Evolutionary conservation across 2,113 vertebrate species (phyloP).

Genomic region (Vicugna pacos): DNA sequence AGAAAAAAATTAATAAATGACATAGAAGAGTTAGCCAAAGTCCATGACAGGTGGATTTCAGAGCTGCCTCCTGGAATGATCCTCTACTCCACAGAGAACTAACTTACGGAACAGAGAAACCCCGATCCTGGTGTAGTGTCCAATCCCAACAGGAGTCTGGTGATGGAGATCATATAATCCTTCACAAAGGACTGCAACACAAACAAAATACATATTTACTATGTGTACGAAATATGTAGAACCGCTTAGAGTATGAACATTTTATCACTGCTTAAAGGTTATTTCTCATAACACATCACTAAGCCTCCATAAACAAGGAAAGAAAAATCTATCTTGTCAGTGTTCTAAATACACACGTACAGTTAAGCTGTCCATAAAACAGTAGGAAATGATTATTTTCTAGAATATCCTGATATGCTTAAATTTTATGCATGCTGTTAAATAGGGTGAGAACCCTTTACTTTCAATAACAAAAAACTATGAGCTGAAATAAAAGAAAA

Average conservation of each 20-base stretch:
- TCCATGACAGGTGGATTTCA: conserved; percentile 7
- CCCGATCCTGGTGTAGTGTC: conserved; percentile 92
- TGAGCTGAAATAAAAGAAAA: background rate
- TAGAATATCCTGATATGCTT: background rate
- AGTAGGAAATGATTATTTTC: background rate
- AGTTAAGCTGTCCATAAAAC: background rate
- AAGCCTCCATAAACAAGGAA: background rate
- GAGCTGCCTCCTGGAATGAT: background rate
- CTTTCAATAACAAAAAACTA: background rate
- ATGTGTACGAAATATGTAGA: background rate
- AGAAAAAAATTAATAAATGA: background rate
- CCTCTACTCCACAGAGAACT: background rate
- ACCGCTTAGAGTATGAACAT: background rate
- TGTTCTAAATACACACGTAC: background rate
- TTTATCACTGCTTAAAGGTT: background rate
- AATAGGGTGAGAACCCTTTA: background rate
- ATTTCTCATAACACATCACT: background rate
- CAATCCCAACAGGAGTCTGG: conserved; percentile 91
- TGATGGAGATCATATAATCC: conserved; percentile 93
- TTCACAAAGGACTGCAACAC: conserved; percentile 91
- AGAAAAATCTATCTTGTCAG: background rate
- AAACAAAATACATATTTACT: conserved; percentile 61
- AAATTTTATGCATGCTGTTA: background rate
- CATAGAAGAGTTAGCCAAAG: background rate
- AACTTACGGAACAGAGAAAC: conserved; percentile 93